Evolutionary conservation across 2,888 invertebrate species (phyloP).

Genomic region (Geotrupes spiniger): DNA sequence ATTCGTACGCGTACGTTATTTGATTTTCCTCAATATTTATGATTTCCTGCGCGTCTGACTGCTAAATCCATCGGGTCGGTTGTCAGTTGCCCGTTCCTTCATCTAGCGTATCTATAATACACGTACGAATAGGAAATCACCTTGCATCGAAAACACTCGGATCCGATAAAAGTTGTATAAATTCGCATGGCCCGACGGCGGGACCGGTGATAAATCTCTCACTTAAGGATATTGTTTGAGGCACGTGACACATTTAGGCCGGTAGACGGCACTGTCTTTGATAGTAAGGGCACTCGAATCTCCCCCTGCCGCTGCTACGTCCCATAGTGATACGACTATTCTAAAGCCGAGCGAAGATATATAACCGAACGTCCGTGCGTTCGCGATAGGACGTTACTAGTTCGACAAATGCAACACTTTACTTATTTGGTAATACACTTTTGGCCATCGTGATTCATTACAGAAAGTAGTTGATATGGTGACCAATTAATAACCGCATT

Average conservation of each 20-base stretch:
- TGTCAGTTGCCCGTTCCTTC: constrained; percentile 35
- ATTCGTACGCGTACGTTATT: constrained; percentile 38
- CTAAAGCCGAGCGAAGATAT: background rate
- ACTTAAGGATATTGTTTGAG: constrained; percentile 45
- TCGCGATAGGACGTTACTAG: no score
- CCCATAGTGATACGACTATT: background rate
- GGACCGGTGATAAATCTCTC: constrained; percentile 30
- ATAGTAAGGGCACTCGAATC: constrained; percentile 41
- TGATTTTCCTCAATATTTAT: constrained; percentile 48
- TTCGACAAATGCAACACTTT: no score
- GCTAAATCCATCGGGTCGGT: constrained; percentile 39
- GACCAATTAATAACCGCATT: no score
- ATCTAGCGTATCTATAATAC: constrained; percentile 36
- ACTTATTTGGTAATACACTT: no score
- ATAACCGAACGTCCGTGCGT: no score
- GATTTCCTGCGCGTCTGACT: constrained; percentile 41
- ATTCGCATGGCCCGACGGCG: constrained; percentile 36
- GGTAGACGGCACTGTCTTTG: constrained; percentile 38
- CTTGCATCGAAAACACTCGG: constrained; percentile 38
- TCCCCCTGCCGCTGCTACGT: constrained; percentile 17
- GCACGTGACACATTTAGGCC: constrained; percentile 45
- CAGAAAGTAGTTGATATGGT: no score
- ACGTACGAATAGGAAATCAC: constrained; percentile 37
- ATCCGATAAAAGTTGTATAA: constrained; percentile 47
- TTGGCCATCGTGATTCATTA: no score